These are phyloP conservation scores for Luperina nickerlii DNA, from an alignment of 2,888 invertebrate genomes.

Conservation along the genomic window DNA sequence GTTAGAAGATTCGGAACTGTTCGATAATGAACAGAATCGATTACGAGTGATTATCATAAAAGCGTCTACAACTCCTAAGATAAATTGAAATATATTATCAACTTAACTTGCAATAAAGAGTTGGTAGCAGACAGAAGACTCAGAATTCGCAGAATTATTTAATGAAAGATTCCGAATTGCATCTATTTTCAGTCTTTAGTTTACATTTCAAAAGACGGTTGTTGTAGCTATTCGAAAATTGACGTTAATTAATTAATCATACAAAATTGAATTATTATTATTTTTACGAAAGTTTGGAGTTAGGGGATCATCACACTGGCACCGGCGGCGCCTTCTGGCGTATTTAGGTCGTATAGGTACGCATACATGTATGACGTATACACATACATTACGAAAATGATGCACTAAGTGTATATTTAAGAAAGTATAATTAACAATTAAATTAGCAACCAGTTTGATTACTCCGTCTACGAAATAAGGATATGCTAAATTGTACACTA, in stretches of 20 bases:
- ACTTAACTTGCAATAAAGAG: conserved; percentile 20
- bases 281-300: not conserved
- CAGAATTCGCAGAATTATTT: conserved; percentile 3
- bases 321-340: not conserved
- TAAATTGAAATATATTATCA: conserved; percentile 7
- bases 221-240: conserved; percentile 1
- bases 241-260: not conserved
- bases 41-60: not conserved
- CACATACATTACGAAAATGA: not conserved
- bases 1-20: not conserved
- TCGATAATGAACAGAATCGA: not conserved
- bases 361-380: not conserved
- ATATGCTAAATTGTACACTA: not conserved
- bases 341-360: not conserved
- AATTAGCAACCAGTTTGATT: not conserved
- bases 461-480: not conserved
- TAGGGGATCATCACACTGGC: not conserved
- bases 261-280: not conserved
- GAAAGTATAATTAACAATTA: too few relatives aligned
- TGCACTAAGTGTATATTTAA: not conserved
- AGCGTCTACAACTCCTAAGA: not conserved
- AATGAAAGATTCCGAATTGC: not conserved
- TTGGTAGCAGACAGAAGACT: conserved; percentile 5
- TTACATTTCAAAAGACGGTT: conserved; percentile 19
- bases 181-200: conserved; percentile 26